Conservation (phyloP, 2,113 vertebrate genomes). For the Acinonyx jubatus region DNA sequence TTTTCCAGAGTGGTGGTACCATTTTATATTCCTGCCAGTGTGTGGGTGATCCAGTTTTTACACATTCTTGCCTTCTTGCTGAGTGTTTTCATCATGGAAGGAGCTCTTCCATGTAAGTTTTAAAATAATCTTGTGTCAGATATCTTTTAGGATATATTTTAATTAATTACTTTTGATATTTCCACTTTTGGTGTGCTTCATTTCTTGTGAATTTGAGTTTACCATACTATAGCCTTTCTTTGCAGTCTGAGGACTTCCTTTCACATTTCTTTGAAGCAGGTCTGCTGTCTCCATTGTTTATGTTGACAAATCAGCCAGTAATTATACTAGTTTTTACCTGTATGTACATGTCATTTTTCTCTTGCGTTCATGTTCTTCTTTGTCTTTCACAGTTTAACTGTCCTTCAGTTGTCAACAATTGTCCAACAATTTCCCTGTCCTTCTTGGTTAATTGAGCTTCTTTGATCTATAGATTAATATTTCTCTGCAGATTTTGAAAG, state of each 20-base stretch:
- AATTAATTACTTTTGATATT: background rate
- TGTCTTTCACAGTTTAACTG: background rate
- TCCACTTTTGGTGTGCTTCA: background rate
- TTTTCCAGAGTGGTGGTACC: background rate
- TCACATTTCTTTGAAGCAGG: background rate
- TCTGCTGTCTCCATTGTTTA: background rate
- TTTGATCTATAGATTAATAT: background rate
- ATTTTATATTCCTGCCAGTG: background rate
- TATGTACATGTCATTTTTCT: background rate
- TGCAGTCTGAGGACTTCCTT: background rate
- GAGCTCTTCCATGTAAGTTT: background rate
- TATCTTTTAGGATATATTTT: background rate
- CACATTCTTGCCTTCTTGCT: background rate
- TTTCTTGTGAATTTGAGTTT: background rate
- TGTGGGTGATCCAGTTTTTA: background rate
- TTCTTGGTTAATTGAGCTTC: background rate
- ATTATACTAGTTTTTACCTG: background rate
- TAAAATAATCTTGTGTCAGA: background rate
- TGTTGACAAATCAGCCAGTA: background rate
- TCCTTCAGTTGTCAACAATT: no score
- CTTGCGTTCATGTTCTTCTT: background rate
- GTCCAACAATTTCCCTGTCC: background rate
- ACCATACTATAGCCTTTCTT: background rate
- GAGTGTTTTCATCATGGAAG: background rate
- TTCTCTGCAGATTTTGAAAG: background rate